Evolutionary conservation across 1,140 invertebrate genomes (phyloP).

Genomic region (Gerris buenoi): DNA sequence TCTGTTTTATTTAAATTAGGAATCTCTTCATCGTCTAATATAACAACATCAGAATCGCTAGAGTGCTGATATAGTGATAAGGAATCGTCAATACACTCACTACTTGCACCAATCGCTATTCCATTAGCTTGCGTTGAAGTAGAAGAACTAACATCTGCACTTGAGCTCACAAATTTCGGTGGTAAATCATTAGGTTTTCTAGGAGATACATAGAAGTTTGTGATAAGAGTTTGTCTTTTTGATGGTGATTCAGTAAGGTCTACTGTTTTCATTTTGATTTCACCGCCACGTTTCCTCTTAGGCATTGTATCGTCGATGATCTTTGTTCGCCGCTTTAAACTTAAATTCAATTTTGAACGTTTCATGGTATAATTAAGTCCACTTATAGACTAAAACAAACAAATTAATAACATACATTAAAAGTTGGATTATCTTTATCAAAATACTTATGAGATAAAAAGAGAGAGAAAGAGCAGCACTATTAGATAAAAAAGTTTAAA

Average conservation of each 20-base stretch:
- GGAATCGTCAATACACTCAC: no score
- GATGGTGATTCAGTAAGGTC: not conserved
- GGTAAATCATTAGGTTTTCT: not conserved
- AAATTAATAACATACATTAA: no score
- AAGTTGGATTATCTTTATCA: no score
- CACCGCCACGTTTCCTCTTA: not conserved
- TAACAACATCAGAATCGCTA: not conserved
- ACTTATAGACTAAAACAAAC: no score
- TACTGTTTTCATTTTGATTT: not conserved
- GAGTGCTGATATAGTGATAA: no score
- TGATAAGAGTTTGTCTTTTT: not conserved
- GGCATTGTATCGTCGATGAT: not conserved
- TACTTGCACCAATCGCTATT: no score
- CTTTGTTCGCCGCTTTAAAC: not conserved
- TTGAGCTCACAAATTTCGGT: not conserved
- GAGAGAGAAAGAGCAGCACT: no score
- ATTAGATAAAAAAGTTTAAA: no score
- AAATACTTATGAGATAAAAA: no score
- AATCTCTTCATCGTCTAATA: not conserved
- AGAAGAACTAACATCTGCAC: not conserved
- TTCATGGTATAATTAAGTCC: no score
- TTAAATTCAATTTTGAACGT: not conserved
- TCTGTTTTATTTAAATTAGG: no score
- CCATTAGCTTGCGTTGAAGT: not conserved
- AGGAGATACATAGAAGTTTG: not conserved